Conservation (phyloP, 2,888 invertebrate genomes). For the Lithosia quadra region DNA sequence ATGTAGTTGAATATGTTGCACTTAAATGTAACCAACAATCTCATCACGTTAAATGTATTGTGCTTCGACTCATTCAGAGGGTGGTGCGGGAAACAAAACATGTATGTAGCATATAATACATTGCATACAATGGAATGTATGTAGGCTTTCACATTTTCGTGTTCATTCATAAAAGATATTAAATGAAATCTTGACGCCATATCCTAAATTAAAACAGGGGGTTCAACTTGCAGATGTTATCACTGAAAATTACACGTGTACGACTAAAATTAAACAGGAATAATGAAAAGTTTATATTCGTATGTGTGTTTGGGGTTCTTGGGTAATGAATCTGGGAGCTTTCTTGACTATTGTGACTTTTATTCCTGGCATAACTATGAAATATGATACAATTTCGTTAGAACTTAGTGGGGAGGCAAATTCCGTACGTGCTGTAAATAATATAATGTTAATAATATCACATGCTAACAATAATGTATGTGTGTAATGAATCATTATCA, state of each 20-base stretch:
- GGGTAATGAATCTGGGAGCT: neutral
- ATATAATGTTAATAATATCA: neutral
- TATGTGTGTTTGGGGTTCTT: neutral
- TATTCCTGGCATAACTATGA: neutral
- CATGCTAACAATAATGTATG: neutral
- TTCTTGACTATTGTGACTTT: neutral
- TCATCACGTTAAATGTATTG: slow-evolving; percentile 31
- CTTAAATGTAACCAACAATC: neutral
- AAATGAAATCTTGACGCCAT: slow-evolving; percentile 45
- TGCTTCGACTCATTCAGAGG: slow-evolving; percentile 29
- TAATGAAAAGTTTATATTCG: slow-evolving; percentile 8
- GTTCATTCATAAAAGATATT: slow-evolving; percentile 43
- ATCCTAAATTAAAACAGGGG: slow-evolving; percentile 47
- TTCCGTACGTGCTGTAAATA: neutral
- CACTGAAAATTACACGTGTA: slow-evolving; percentile 20
- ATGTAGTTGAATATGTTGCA: neutral
- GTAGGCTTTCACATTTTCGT: slow-evolving; percentile 37
- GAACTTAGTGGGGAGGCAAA: neutral
- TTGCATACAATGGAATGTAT: slow-evolving; percentile 9
- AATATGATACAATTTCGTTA: neutral
- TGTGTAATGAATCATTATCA: no score
- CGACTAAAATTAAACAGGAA: slow-evolving; percentile 26
- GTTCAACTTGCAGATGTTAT: slow-evolving; percentile 9
- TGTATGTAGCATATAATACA: slow-evolving; percentile 11
- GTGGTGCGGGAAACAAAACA: slow-evolving; percentile 31